Evolutionary conservation across 2,113 vertebrate genomes (phyloP), one percentile per base, ranked within the genome.

Genomic region (Lasiurus cinereus): DNA sequence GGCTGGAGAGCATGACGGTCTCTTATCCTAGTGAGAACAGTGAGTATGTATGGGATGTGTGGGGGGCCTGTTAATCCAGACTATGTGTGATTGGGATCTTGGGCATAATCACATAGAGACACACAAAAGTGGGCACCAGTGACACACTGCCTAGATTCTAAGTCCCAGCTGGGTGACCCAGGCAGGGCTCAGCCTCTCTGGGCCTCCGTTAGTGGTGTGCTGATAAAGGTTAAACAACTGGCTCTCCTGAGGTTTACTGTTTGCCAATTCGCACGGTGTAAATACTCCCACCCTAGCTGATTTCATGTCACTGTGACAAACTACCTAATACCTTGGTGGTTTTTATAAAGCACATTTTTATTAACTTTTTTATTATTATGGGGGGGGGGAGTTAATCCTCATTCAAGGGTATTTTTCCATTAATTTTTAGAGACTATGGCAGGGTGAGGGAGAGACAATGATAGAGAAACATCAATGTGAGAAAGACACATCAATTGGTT

Each of bases 31-130:
- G 46, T 6, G 66, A 46, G 33, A 39, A 48, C 0, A 1, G 24
- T 2, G 64, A 64, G 21, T 0, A 4, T 11, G 8, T 0, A 0
- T 14, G 67, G 59, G 29, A 6, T 9, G 21, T 12, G 8, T 1
- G 33, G 80, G 66, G 21, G 24, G 46, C 33, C 33, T 27, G 11
- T 19, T 84, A 50, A 76, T 36, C 83, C 62, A 77, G 62, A 9
- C 22, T 84, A 46, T 18, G 66, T 72, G 77, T 18, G 64, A 70
- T 3, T 6, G 36, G 39, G 36, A 18, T 31, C 43, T 31, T 9
- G 9, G 19, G 59, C 43, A 83, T 46, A 59, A 33, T 70, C 56
- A 1, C 43, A 46, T 0, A 39, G 12, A 46, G 48, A 13, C 48
- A 1, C 54, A 3, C 2, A 11, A 10, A 29, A 19, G 3, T 56